Percentiles rank a stretch among this genome's conserved stretches.
These are phyloP conservation scores for Amphipoea lucens DNA, from an alignment of 2,888 invertebrate genomes.

Conservation along the genomic window DNA sequence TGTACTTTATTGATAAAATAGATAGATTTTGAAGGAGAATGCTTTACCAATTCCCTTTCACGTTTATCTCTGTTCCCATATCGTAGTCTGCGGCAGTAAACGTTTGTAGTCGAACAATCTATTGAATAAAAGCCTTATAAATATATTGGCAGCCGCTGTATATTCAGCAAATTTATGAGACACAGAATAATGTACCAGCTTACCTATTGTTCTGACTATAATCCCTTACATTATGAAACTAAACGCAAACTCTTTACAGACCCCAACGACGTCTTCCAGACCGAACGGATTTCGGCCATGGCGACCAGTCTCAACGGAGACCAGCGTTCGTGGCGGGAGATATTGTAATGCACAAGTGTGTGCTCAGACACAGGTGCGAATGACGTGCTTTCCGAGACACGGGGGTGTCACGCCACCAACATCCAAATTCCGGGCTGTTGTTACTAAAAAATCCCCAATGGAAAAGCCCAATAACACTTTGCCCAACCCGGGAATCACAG, in stretches of 20 bases:
- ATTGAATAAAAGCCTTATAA: constrained; percentile 7
- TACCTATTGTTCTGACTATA: neutral
- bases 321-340: no score
- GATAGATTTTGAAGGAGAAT: constrained; percentile 29
- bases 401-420: no score
- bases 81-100: constrained; percentile 1
- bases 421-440: no score
- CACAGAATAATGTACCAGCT: neutral
- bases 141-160: neutral
- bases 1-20: constrained; percentile 30
- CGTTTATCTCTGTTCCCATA: constrained; percentile 21
- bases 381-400: no score
- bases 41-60: constrained; percentile 18
- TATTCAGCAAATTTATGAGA: neutral
- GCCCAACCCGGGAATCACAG: no score
- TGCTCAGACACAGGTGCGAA: no score
- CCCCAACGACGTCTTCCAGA: neutral
- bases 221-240: neutral
- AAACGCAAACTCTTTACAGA: neutral
- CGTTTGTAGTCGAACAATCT: neutral
- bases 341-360: no score
- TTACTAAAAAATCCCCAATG: no score
- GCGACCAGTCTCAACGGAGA: no score
- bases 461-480: no score
- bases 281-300: no score